Percentiles rank a stretch among this genome's conserved stretches.
Conservation (phyloP, 2,888 invertebrate genomes). For the Fragum whitleyi region DNA sequence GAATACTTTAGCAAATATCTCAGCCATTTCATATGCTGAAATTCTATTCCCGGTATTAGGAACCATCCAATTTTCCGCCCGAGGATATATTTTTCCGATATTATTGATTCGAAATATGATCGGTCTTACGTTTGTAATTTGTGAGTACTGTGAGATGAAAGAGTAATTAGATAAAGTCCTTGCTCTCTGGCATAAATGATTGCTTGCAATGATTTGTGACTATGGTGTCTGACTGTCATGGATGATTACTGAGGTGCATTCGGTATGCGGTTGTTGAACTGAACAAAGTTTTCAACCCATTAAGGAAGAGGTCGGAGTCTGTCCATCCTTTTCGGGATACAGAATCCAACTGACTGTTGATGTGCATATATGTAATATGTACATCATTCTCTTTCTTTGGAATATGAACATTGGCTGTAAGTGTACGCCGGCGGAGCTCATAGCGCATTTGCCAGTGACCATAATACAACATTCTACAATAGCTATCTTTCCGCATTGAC, state of each 20-base stretch:
- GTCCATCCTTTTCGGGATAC: slow-evolving; percentile 79
- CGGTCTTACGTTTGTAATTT: slow-evolving; percentile 73
- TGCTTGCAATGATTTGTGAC: slow-evolving; percentile 75
- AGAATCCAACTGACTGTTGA: slow-evolving; percentile 74
- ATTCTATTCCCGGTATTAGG: slow-evolving; percentile 2
- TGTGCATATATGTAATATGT: slow-evolving; percentile 76
- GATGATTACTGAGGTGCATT: slow-evolving; percentile 78
- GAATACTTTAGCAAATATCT: slow-evolving; percentile 3
- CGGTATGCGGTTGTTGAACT: slow-evolving; percentile 66
- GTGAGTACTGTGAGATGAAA: slow-evolving; percentile 82
- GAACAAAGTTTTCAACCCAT: slow-evolving; percentile 84
- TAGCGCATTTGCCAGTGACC: slow-evolving; percentile 62
- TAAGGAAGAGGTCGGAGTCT: slow-evolving; percentile 62
- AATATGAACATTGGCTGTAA: slow-evolving; percentile 74
- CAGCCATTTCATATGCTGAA: slow-evolving; percentile 11
- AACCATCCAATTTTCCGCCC: slow-evolving; percentile 8
- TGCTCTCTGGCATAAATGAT: slow-evolving; percentile 79
- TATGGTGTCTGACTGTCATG: slow-evolving; percentile 82
- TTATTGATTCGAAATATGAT: slow-evolving; percentile 69
- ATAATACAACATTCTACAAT: slow-evolving; percentile 43
- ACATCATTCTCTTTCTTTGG: slow-evolving; percentile 77
- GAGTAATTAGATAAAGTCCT: slow-evolving; percentile 79
- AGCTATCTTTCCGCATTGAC: slow-evolving; percentile 28
- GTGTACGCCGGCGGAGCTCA: slow-evolving; percentile 62
- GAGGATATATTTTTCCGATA: slow-evolving; percentile 32